Conservation (phyloP, 2,888 invertebrate species). For the Caradrina kadenii region DNA sequence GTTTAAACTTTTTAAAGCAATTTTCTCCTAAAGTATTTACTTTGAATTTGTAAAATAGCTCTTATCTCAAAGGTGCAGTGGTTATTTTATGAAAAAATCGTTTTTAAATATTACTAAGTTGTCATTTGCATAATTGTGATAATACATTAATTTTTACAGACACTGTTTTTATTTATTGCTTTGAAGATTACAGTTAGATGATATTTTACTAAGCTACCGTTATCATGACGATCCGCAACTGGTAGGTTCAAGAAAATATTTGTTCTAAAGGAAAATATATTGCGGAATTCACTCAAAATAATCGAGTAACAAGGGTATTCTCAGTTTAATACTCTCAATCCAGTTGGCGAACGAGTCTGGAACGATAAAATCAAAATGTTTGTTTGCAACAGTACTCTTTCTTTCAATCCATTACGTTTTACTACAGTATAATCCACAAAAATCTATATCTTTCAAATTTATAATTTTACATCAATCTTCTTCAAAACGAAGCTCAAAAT, state of each 20-base stretch:
- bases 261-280: slow-evolving; percentile 17
- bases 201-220: not conserved
- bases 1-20: not conserved
- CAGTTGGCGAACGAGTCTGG: slow-evolving; percentile 23
- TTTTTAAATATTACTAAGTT: too few species aligned
- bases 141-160: not conserved
- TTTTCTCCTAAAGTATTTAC: too few species aligned
- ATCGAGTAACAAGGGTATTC: slow-evolving; percentile 41
- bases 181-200: not conserved
- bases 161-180: not conserved
- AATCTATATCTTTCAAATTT: too few species aligned
- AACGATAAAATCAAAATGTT: slow-evolving; percentile 26
- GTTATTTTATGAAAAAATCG: too few species aligned
- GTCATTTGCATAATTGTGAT: too few species aligned
- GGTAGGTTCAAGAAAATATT: slow-evolving; percentile 5
- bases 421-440: not conserved
- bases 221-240: not conserved
- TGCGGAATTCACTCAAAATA: slow-evolving; percentile 14
- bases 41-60: too few species aligned
- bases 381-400: slow-evolving; percentile 20
- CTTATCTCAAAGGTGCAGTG: too few species aligned
- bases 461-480: slow-evolving; percentile 5
- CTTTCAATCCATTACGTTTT: slow-evolving; percentile 26
- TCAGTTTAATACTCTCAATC: slow-evolving; percentile 45
- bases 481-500: slow-evolving; percentile 34